Evolutionary conservation across 2,888 invertebrate species (phyloP).

Genomic region (Eretmocerus hayati): DNA sequence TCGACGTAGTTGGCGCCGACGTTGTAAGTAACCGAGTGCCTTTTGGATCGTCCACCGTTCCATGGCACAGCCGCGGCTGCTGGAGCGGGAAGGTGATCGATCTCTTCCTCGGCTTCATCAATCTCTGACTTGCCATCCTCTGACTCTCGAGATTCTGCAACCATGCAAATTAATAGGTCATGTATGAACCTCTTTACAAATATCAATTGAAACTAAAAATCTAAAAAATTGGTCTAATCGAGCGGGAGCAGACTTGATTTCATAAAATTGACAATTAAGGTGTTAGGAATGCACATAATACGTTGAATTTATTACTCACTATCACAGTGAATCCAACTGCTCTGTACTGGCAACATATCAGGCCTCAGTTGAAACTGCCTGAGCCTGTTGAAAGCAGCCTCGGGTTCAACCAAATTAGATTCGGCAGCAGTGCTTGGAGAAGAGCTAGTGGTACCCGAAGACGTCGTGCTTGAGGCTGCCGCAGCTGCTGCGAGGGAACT

Average conservation of each 20-base stretch:
- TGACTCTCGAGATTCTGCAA: constrained; percentile 18
- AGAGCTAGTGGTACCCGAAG: too few relatives aligned
- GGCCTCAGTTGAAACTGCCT: constrained; percentile 38
- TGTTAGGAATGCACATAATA: background rate
- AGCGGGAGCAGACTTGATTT: too few relatives aligned
- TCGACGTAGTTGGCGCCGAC: constrained; percentile 41
- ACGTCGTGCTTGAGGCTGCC: constrained; percentile 33
- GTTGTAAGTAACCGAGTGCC: constrained; percentile 28
- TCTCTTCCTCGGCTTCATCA: constrained; percentile 30
- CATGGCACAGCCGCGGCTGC: constrained; percentile 17
- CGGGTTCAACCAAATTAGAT: constrained; percentile 34
- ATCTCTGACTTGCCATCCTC: constrained; percentile 32
- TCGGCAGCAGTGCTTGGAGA: constrained; percentile 23
- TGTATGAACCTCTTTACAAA: background rate
- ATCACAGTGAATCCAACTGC: constrained; percentile 38
- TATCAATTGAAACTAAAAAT: too few relatives aligned
- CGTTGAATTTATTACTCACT: background rate
- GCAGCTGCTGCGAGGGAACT: constrained; percentile 41
- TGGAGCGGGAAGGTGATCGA: constrained; percentile 37
- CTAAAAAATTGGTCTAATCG: too few relatives aligned
- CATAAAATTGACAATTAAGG: too few relatives aligned
- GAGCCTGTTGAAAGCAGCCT: constrained; percentile 36
- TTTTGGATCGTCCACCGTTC: constrained; percentile 20
- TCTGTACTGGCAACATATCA: constrained; percentile 32
- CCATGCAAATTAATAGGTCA: background rate